Evolutionary conservation across 2,797 vertebrate genomes (phyloP).

Genomic region (Protosalanx chinensis): DNA sequence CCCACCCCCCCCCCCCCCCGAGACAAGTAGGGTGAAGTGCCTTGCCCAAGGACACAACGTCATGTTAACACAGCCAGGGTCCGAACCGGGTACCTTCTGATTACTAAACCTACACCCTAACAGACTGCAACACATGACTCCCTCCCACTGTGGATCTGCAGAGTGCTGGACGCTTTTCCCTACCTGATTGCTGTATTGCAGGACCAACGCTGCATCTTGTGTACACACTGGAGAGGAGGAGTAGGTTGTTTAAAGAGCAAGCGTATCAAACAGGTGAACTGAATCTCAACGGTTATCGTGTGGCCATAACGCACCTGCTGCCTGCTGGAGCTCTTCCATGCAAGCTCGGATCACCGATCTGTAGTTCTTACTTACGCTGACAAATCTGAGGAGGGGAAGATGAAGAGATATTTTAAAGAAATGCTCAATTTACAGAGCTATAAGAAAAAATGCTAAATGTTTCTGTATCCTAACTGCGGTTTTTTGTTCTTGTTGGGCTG

Average conservation of each 20-base stretch:
- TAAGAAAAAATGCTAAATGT: not conserved
- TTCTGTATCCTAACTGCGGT: slow-evolving; percentile 77
- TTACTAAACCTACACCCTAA: too few species aligned
- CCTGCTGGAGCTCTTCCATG: slow-evolving; percentile 92
- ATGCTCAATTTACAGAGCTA: not conserved
- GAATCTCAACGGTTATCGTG: too few species aligned
- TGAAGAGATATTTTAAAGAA: not conserved
- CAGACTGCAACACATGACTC: too few species aligned
- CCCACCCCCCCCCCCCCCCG: too few species aligned
- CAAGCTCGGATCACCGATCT: slow-evolving; percentile 92
- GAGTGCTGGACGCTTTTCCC: not conserved
- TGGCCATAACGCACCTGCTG: slow-evolving; percentile 71
- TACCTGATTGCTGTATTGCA: slow-evolving; percentile 88
- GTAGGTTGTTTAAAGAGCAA: not conserved
- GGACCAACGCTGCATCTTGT: slow-evolving; percentile 65
- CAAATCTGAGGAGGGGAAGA: slow-evolving; percentile 72
- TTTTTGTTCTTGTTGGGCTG: slow-evolving; percentile 84
- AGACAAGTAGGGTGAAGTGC: too few species aligned
- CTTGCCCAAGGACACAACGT: too few species aligned
- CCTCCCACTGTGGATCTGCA: too few species aligned
- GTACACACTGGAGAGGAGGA: slow-evolving; percentile 73
- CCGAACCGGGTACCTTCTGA: too few species aligned
- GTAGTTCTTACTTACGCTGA: slow-evolving; percentile 95
- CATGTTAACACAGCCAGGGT: too few species aligned
- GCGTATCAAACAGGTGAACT: too few species aligned